Evolutionary conservation across 2,797 vertebrate species (phyloP), one percentile per base, ranked within the genome.

Genomic region (Diglossa cyanea): DNA sequence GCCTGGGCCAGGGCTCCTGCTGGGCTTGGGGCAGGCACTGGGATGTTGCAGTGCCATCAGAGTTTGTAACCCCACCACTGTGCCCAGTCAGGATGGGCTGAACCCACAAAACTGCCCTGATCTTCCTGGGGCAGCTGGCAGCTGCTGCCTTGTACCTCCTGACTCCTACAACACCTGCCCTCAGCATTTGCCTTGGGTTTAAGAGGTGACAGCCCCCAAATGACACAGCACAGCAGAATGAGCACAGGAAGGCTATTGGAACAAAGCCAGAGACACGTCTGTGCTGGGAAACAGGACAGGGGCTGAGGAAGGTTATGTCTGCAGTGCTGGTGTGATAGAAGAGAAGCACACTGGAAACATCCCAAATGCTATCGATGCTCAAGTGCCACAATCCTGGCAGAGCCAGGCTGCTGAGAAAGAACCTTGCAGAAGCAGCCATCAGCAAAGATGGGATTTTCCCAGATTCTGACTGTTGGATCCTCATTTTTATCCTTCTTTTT

Each of bases 351-450:
- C 0, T 40, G 55, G 40, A 86, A 39, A 53, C 47, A 48, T 55
- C 83, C 91, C 80, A 57, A 42, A 63, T 10, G 25, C 68, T 42
- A 39, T 7, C 6, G 6, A 58, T 68, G 79, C 72, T 72, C 78
- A 53, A 8, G 31, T 42, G 72, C 61, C 20, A 60, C 30, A 3
- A 23, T 20, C 11, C 60, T 9, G 37, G 72, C 75, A 80, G 30
- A 18, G 58, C 45, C 73, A 35, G 65, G 66, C 57, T 75, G 75
- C 88, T 21, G 74, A 76, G 67, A 86, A 63, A 78, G 47, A 88
- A 28, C 33, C 76, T 9, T 47, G 50, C 66, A 81, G 54, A 51
- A 57, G 62, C 71, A 84, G 70, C 73, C 19, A 3, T 31, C 42
- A 44, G 62, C 76, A 89, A 70, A 68, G 42, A 71, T 4, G 40